Conservation (phyloP, 2,113 vertebrate genomes). For the Ctenodactylus gundi region DNA sequence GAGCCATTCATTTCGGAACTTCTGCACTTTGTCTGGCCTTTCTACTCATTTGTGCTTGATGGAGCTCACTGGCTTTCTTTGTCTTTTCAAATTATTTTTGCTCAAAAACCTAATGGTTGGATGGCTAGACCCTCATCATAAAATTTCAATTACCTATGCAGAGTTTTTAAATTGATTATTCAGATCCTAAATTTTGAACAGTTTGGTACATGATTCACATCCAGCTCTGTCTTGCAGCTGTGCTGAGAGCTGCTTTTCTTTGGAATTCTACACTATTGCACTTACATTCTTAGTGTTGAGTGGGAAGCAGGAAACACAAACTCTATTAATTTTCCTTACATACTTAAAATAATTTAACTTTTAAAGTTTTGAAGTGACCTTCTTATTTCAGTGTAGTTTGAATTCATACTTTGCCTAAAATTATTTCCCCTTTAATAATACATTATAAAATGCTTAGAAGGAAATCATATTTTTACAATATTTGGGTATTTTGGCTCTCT, state of each 20-base stretch:
- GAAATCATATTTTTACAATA: conserved; percentile 35
- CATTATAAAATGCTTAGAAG: conserved; percentile 47
- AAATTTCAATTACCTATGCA: conserved; percentile 68
- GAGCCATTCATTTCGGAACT: neutral
- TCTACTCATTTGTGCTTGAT: neutral
- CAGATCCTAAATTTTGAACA: conserved; percentile 74
- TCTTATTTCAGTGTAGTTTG: conserved; percentile 50
- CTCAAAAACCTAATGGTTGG: conserved; percentile 35
- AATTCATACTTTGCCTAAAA: conserved; percentile 48
- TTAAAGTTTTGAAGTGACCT: conserved; percentile 65
- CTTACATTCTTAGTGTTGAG: conserved; percentile 60
- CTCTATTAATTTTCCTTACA: conserved; percentile 63
- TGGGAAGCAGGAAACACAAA: conserved; percentile 65
- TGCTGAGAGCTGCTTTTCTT: conserved; percentile 72
- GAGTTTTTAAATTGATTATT: conserved; percentile 74
- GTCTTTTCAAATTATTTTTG: neutral
- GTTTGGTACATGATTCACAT: conserved; percentile 73
- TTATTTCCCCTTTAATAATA: conserved; percentile 49
- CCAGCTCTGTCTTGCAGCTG: conserved; percentile 70
- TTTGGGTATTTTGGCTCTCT: conserved; percentile 47
- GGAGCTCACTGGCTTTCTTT: neutral
- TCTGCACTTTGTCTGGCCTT: neutral
- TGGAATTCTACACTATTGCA: conserved; percentile 67
- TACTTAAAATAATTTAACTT: conserved; percentile 65
- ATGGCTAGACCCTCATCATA: conserved; percentile 29